Evolutionary conservation across 2,888 invertebrate genomes (phyloP), one percentile per base, ranked within the genome.

Genomic region (Ischnura elegans): DNA sequence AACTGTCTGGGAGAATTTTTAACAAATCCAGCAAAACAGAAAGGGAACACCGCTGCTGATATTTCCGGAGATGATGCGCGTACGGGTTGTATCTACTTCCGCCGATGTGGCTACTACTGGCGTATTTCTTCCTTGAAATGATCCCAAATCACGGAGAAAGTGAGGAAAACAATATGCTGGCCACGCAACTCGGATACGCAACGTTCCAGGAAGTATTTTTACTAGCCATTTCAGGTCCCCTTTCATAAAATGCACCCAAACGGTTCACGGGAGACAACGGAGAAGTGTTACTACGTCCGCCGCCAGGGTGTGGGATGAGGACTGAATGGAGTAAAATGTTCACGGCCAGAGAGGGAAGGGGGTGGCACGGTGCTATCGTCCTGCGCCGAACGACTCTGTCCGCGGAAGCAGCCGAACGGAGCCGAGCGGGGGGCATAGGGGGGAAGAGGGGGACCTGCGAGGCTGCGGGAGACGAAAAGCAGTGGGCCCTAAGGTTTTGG

Each of bases 401-500:
- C 43, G 46, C 93, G 86, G 86, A 86, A 93, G 19, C 10, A 47
- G 29, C 85, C 84, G 93, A 93, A 93, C 13, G 36, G 42, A 45
- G 19, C 47, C 36, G 55, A 55, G 55, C 51, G 36, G 42, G 25
- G 13, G 51, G 46, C 45, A 47, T 36, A 6, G 85, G 19, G 36
- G 51, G 47, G 13, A n/a, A n/a, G 47, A 36, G 93, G 51, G 36
- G 51, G 36, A 21, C 3, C 47, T 13, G 47, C 21, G 90, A 61
- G 90, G 51, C 13, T 43, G 90, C 42, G 19, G n/a, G 90, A 66
- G 43, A 90, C 43, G 66, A 43, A n/a, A 43, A 90, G 61, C 90
- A 55, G 90, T 66, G 66, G 90, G 90, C 90, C 61, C 61, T 43
- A 90, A 66, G 90, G 90, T 90, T 51, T 51, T 43, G 66, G 90